A percentile compares a stretch with the other conserved stretches of the same genome.
These are phyloP conservation scores for Caranx melampygus DNA, from an alignment of 2,113 vertebrate species.

Conservation along the genomic window DNA sequence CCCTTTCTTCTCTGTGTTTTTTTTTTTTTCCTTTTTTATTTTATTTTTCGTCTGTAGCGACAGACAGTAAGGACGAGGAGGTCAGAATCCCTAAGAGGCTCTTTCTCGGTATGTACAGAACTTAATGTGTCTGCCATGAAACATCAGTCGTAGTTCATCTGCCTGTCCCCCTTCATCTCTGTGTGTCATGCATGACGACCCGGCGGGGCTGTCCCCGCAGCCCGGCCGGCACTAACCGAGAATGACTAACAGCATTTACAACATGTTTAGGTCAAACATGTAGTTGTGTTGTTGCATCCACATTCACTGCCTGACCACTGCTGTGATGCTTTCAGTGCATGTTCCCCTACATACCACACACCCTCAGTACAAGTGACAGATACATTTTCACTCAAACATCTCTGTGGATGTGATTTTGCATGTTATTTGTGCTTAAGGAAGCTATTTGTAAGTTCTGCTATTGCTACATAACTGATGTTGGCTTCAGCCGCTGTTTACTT, in stretches of 20 bases:
- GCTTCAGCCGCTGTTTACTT: too few species aligned
- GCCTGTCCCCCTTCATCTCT: slow-evolving; percentile 37
- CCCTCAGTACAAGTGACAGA: not conserved
- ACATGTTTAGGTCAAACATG: slow-evolving; percentile 38
- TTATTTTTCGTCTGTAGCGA: slow-evolving; percentile 82
- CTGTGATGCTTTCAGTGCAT: slow-evolving; percentile 37
- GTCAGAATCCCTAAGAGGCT: slow-evolving; percentile 91
- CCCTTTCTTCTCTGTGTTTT: slow-evolving; percentile 34
- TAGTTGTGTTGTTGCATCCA: not conserved
- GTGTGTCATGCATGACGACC: slow-evolving; percentile 56
- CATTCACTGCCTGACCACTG: not conserved
- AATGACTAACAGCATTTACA: slow-evolving; percentile 39
- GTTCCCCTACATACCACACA: slow-evolving; percentile 7
- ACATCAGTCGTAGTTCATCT: slow-evolving; percentile 70
- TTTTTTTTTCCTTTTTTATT: slow-evolving; percentile 29
- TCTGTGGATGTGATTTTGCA: slow-evolving; percentile 26
- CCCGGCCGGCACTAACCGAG: slow-evolving; percentile 15
- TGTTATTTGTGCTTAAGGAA: not conserved
- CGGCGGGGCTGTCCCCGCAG: not conserved
- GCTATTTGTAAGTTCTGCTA: too few species aligned
- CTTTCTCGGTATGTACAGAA: slow-evolving; percentile 94
- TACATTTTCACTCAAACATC: not conserved
- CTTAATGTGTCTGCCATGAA: slow-evolving; percentile 68
- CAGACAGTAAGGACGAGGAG: slow-evolving; percentile 98
- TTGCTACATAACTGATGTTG: too few species aligned